Evolutionary conservation across 2,113 vertebrate genomes (phyloP).

Genomic region (Natator depressus): DNA sequence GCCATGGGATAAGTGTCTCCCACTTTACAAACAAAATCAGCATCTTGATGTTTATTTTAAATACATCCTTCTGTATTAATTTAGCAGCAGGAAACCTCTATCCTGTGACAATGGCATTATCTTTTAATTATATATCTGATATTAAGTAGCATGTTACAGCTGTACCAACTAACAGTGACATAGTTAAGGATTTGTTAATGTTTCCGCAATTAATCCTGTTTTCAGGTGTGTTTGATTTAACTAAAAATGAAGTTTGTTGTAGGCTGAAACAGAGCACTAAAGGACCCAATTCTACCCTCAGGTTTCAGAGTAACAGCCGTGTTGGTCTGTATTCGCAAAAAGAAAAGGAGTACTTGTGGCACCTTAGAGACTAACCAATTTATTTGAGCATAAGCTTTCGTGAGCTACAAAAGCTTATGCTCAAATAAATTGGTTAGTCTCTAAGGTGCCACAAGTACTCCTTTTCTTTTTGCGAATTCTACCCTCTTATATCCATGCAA

Average conservation of each 20-base stretch:
- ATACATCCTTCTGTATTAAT: background rate
- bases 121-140: background rate
- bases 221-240: background rate
- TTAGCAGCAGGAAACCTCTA: background rate
- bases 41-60: background rate
- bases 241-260: background rate
- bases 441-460: too few relatives aligned
- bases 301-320: too few relatives aligned
- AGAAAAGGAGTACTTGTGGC: too few relatives aligned
- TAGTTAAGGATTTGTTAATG: background rate
- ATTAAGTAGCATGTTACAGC: background rate
- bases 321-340: too few relatives aligned
- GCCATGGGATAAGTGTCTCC: background rate
- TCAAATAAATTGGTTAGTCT: too few relatives aligned
- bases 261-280: background rate
- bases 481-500: background rate
- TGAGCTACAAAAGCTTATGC: too few relatives aligned
- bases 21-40: constrained; percentile 18
- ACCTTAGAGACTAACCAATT: too few relatives aligned
- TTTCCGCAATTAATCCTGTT: background rate
- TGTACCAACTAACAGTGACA: background rate
- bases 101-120: constrained; percentile 1
- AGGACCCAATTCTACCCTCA: background rate
- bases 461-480: too few relatives aligned
- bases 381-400: too few relatives aligned